Evolutionary conservation across 2,113 vertebrate genomes (phyloP).

Genomic region (Thalassoma bifasciatum): DNA sequence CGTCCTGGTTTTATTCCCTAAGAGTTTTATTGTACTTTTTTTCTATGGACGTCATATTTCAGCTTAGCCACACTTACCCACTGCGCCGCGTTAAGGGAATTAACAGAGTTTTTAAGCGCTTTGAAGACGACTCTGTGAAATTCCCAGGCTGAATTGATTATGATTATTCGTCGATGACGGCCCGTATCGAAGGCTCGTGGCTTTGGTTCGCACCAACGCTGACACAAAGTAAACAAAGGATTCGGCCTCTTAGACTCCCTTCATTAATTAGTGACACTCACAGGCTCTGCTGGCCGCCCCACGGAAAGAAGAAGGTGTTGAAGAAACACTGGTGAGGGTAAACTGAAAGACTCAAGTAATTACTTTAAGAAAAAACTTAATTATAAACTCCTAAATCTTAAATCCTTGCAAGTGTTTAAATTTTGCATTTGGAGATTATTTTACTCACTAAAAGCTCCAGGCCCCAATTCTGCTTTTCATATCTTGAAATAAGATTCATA

Average conservation of each 20-base stretch:
- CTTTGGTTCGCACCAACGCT: constrained; percentile 46
- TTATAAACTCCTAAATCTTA: no score
- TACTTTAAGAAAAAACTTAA: no score
- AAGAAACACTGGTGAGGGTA: constrained; percentile 12
- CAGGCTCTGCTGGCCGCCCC: constrained; percentile 29
- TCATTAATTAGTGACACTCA: constrained; percentile 49
- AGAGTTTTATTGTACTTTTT: constrained; percentile 26
- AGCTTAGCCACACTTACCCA: constrained; percentile 41
- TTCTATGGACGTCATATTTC: constrained; percentile 56
- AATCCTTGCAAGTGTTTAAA: no score
- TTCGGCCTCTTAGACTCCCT: constrained; percentile 48
- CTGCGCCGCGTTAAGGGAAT: constrained; percentile 55
- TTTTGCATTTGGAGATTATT: no score
- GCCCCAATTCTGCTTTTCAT: no score
- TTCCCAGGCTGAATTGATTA: constrained; percentile 61
- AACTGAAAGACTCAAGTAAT: constrained; percentile 10
- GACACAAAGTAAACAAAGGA: constrained; percentile 67
- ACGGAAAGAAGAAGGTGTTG: background rate
- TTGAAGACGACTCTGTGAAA: constrained; percentile 59
- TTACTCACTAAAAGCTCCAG: background rate
- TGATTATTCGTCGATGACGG: constrained; percentile 67
- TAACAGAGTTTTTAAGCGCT: constrained; percentile 74
- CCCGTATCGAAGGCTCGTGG: constrained; percentile 65
- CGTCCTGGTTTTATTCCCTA: constrained; percentile 7
- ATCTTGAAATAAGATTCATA: no score